Base-by-base conservation (phyloP, 2,888 invertebrate species). In the Caenorhabditis sp. region DNA sequence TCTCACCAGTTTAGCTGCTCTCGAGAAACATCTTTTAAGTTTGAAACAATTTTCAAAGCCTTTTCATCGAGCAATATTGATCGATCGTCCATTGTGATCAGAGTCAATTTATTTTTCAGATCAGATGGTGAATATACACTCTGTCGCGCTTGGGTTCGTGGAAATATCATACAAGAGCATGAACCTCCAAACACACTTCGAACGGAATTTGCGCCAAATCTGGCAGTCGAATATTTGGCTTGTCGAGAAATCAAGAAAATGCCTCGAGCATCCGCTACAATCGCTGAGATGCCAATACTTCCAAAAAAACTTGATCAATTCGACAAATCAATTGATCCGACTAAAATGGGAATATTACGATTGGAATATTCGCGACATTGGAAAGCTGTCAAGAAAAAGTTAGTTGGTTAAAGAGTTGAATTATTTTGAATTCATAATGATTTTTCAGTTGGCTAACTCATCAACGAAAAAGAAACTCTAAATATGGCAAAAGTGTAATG, bases 61-160 rank as follows among this genome's bases (percentile, higher is more conserved):
- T 59, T 36, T 20, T 49, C 3, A n/a, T 17, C n/a, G n/a, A 49
- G 20, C 3, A 8, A 8, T 49, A 5, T 59, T 5, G 14, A 49
- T n/a, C 21, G n/a, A n/a, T 14, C 31, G 26, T 17, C 4, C n/a
- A 12, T 50, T 23, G 31, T 60, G 7, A 17, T 63, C 21, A n/a
- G 8, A 21, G 23, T 25, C 26, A 23, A 21, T 20, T 26, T 20
- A 25, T 52, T 36, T 58, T 58, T 8, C 43, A 63, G 52, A 53
- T 57, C 62, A 27, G 84, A 83, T 58, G 61, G 80, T 4, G 79
- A 84, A 54, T 86, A 84, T 68, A 63, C 78, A 54, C 67, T 86
- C 58, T 83, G 84, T 52, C 64, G 86, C 12, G 78, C 84, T 20
- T 86, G 85, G 85, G 80, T 87, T 66, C 75, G 81, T 27, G 85